These are phyloP conservation scores for Thinocorus orbignyianus DNA, from an alignment of 2,113 vertebrate genomes.

Conservation along the genomic window DNA sequence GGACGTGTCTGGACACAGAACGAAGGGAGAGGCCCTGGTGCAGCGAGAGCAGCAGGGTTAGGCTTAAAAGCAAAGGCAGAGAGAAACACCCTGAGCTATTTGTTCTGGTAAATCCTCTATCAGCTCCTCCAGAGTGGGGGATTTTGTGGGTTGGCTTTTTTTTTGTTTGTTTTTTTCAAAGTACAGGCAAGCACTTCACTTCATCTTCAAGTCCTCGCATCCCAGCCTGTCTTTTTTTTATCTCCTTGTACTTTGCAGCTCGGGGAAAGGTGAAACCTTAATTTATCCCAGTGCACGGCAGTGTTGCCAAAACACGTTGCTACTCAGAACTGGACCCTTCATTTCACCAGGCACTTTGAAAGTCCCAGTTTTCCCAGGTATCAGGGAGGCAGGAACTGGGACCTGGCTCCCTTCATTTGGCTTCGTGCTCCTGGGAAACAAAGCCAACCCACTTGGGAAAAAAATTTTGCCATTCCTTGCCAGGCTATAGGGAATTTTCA, in stretches of 20 bases:
- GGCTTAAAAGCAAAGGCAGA: neutral
- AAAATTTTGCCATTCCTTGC: neutral
- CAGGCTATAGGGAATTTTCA: neutral
- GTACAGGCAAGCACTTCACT: neutral
- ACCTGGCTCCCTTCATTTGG: neutral
- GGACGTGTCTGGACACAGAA: slow-evolving; percentile 71
- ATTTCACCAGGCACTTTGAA: neutral
- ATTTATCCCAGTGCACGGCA: neutral
- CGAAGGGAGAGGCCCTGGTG: slow-evolving; percentile 39
- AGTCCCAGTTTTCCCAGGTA: neutral
- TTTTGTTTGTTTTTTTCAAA: neutral
- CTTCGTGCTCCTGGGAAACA: neutral
- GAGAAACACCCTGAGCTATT: neutral
- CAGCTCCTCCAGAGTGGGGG: neutral
- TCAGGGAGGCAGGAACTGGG: neutral
- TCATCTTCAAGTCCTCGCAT: neutral
- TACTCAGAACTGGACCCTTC: neutral
- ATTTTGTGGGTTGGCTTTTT: neutral
- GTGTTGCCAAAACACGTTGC: neutral
- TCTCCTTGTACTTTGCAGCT: neutral
- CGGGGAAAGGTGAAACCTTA: neutral
- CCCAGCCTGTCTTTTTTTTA: neutral
- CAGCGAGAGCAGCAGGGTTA: neutral
- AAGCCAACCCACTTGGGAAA: neutral
- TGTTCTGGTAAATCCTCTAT: neutral